phyloP scores from a whole-genome alignment of 2,888 invertebrate genomes.

The Pristionchus fissidentatus region DNA sequence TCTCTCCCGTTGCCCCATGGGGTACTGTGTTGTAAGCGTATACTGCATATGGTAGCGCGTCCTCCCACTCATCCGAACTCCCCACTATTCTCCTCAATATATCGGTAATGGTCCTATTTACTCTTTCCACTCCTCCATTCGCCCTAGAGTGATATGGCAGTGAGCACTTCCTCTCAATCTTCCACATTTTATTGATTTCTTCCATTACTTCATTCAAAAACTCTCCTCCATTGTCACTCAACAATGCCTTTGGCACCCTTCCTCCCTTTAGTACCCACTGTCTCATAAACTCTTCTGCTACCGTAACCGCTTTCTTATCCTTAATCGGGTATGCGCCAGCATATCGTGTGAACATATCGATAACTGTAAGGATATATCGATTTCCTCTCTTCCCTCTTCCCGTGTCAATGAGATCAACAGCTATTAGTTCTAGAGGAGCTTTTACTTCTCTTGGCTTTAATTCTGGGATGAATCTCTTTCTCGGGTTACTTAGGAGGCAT shows the following conservation, averaged over 20 bases:
- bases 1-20: background rate
- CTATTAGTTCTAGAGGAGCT: background rate
- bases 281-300: background rate
- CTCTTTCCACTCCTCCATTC: slow-evolving; percentile 48
- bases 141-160: slow-evolving; percentile 48
- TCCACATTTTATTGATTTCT: background rate
- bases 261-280: too few relatives aligned
- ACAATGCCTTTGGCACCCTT: background rate
- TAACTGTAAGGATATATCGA: background rate
- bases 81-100: background rate
- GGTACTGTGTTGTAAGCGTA: background rate
- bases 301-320: background rate
- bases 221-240: background rate
- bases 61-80: background rate
- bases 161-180: background rate
- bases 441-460: background rate
- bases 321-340: background rate
- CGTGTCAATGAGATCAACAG: background rate
- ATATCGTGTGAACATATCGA: background rate
- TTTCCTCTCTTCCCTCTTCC: background rate
- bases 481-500: background rate
- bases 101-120: slow-evolving; percentile 22
- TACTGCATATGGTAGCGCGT: background rate
- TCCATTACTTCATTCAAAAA: background rate
- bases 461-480: background rate